Evolutionary conservation across 2,113 vertebrate species (phyloP), one percentile per base, ranked within the genome.

Genomic region (Pygoscelis antarcticus): DNA sequence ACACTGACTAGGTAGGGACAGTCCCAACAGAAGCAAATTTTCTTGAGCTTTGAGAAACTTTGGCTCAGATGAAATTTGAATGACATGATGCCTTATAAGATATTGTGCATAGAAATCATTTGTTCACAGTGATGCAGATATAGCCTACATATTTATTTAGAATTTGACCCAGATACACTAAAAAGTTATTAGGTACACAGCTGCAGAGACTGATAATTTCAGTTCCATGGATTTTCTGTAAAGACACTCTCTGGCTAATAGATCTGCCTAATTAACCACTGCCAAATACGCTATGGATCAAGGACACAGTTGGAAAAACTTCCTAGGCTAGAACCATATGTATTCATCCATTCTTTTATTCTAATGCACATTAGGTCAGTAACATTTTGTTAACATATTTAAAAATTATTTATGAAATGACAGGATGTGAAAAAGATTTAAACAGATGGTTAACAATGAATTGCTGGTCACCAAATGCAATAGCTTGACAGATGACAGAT

Each of bases 391-490:
- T 42, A 94, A 47, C 13, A 38, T 65, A 71, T 75, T 89, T 89
- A 2, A 77, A 86, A 93, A 78, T 80, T 70, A 95, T 74, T 40
- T 54, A 30, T 32, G 27, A 92, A 94, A 76, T 0, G 0, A 75
- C 55, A 84, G 60, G 65, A 93, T 81, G 46, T 62, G 49, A 69
- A 92, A 93, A 91, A 89, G 52, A 76, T 72, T 83, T 83, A 70
- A 89, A 57, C 72, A 96, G 94, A 95, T 89, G 82, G 64, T 54
- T 93, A 94, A 85, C 69, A 79, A 8, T 66, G 44, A 95, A 82
- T 71, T 92, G 47, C 16, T 89, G 70, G 77, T 94, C 85, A 89
- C 29, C 38, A 83, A 90, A 83, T 66, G 51, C 40, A 88, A 66
- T 13, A 78, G 70, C 60, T 52, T 94, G 87, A 96, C 70, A 96